Conservation (phyloP, 1,140 invertebrate genomes). For the Drosophila nasuta region DNA sequence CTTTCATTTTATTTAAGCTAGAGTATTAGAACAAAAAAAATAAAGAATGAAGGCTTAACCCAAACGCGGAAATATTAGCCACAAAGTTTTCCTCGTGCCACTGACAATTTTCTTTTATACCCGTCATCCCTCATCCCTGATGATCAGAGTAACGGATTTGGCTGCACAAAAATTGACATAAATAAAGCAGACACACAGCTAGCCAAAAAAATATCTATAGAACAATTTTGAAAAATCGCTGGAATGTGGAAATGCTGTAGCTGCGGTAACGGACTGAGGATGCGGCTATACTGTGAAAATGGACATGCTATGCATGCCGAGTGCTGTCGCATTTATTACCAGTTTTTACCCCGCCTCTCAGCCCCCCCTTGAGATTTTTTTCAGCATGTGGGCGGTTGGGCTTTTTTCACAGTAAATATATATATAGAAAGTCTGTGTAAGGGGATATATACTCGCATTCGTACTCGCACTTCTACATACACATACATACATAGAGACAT, state of each 20-base stretch:
- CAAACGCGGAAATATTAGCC: constrained; percentile 63
- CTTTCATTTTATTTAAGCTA: no score
- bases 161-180: constrained; percentile 66
- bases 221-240: constrained; percentile 72
- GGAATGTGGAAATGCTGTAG: constrained; percentile 28
- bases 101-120: constrained; percentile 35
- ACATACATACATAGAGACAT: constrained; percentile 8
- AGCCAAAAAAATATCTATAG: constrained; percentile 30
- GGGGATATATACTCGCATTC: constrained; percentile 7
- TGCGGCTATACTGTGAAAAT: constrained; percentile 53
- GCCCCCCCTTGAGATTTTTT: constrained; percentile 8
- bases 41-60: constrained; percentile 33
- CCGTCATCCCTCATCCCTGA: not conserved
- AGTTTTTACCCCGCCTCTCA: constrained; percentile 15
- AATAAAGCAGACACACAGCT: constrained; percentile 65
- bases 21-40: constrained; percentile 6
- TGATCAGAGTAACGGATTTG: constrained; percentile 29
- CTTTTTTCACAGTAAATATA: constrained; percentile 13
- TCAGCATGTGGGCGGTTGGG: constrained; percentile 42
- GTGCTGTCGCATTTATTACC: constrained; percentile 78
- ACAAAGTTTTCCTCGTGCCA: constrained; percentile 38
- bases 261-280: not conserved
- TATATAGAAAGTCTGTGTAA: constrained; percentile 37
- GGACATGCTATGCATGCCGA: constrained; percentile 81
- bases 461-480: constrained; percentile 1